Percentiles rank a stretch among this genome's conserved stretches.
Evolutionary conservation across 2,797 vertebrate species (phyloP).

Genomic region (Enteromius thamalakanensis): DNA sequence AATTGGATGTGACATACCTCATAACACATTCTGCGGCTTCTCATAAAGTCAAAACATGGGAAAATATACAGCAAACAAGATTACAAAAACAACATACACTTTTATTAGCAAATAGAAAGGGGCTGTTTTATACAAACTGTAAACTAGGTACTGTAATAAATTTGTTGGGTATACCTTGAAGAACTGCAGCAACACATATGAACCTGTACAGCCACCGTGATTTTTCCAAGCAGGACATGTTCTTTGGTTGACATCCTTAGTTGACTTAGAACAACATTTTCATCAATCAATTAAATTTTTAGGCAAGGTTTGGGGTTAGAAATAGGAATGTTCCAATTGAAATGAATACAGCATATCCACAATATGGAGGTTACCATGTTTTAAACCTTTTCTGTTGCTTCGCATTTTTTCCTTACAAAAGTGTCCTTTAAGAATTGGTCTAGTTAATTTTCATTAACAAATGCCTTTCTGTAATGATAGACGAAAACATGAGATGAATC

Average conservation of each 20-base stretch:
- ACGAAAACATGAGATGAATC: background rate
- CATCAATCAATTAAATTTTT: background rate
- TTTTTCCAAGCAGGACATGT: background rate
- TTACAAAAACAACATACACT: constrained; percentile 71
- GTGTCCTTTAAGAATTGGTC: background rate
- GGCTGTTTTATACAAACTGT: constrained; percentile 76
- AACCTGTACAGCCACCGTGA: constrained; percentile 17
- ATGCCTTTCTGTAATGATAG: background rate
- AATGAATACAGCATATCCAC: background rate
- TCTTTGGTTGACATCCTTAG: background rate
- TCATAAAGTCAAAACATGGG: constrained; percentile 47
- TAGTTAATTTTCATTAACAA: background rate
- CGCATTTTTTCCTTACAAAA: background rate
- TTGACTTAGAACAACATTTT: background rate
- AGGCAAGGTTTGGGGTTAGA: background rate
- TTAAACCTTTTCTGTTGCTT: background rate
- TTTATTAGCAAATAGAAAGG: constrained; percentile 79
- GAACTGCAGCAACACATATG: constrained; percentile 70
- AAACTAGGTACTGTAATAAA: constrained; percentile 75
- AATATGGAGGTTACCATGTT: background rate
- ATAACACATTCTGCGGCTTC: background rate
- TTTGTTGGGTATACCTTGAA: constrained; percentile 71
- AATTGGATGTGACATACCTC: constrained; percentile 38
- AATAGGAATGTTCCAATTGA: background rate
- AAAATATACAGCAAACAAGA: constrained; percentile 43